These are phyloP conservation scores for Pasiphila rectangulata DNA, from an alignment of 2,888 invertebrate genomes.

Conservation along the genomic window DNA sequence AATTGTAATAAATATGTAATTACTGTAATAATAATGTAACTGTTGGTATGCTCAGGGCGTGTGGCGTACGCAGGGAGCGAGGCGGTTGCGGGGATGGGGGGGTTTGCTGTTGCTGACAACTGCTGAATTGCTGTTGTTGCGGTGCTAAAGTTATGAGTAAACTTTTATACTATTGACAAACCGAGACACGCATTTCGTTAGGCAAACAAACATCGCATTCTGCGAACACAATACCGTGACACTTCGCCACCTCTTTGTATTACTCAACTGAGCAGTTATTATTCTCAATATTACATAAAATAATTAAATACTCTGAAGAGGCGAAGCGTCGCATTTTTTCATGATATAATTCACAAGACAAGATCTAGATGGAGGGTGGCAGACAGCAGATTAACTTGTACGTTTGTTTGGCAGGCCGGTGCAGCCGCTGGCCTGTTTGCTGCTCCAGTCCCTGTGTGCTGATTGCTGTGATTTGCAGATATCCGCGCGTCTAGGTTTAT, in stretches of 20 bases:
- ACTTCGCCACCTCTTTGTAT: slow-evolving; percentile 18
- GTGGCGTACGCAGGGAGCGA: slow-evolving; percentile 74
- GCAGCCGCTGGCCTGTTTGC: slow-evolving; percentile 80
- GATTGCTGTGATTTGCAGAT: slow-evolving; percentile 77
- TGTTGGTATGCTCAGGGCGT: slow-evolving; percentile 80
- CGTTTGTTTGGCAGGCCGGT: slow-evolving; percentile 81
- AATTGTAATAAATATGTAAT: slow-evolving; percentile 29
- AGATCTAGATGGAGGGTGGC: slow-evolving; percentile 34
- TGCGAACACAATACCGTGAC: slow-evolving; percentile 18
- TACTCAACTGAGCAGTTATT: neutral
- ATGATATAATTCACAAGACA: slow-evolving; percentile 20
- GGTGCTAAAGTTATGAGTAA: slow-evolving; percentile 79
- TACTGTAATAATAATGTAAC: slow-evolving; percentile 62
- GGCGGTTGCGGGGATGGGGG: slow-evolving; percentile 66
- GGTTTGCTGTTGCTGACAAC: slow-evolving; percentile 78
- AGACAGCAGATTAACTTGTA: slow-evolving; percentile 62
- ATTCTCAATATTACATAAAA: neutral
- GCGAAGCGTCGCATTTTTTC: slow-evolving; percentile 21
- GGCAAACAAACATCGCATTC: slow-evolving; percentile 35
- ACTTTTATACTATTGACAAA: slow-evolving; percentile 74
- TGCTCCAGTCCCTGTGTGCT: slow-evolving; percentile 77
- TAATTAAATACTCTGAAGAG: slow-evolving; percentile 10
- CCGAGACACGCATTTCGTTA: slow-evolving; percentile 61
- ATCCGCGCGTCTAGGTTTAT: slow-evolving; percentile 64
- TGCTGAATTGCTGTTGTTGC: slow-evolving; percentile 79